These are phyloP conservation scores for Ceuthmochares aereus DNA, from an alignment of 2,113 vertebrate genomes.

Conservation along the genomic window DNA sequence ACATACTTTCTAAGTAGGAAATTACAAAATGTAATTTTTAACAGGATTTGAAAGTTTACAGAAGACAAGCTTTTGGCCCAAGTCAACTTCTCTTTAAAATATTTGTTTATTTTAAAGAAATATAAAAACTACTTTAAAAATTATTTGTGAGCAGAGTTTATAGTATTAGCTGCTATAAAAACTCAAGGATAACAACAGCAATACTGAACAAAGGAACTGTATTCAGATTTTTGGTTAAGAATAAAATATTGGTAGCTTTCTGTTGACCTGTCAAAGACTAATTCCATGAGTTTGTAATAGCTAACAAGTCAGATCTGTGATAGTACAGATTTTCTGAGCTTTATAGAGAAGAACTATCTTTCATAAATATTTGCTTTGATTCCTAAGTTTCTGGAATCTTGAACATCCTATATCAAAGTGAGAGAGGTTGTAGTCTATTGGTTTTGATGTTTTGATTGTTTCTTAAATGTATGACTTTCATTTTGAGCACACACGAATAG, in stretches of 20 bases:
- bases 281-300: neutral
- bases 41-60: neutral
- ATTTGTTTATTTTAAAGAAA: neutral
- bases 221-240: neutral
- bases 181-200: neutral
- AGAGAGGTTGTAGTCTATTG: neutral
- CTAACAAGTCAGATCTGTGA: neutral
- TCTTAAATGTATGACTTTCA: neutral
- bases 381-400: neutral
- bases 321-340: neutral
- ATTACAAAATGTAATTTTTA: neutral
- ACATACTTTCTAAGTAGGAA: neutral
- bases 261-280: neutral
- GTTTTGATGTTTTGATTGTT: neutral
- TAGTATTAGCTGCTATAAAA: neutral
- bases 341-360: neutral
- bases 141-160: neutral
- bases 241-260: neutral
- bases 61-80: neutral
- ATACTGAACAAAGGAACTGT: neutral
- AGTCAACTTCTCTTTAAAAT: neutral
- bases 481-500: neutral
- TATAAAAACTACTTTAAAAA: neutral
- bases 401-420: fast-evolving
- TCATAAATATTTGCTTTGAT: neutral